These are phyloP conservation scores for Drosophila lutescens DNA, from an alignment of 2,888 invertebrate species.

Conservation along the genomic window DNA sequence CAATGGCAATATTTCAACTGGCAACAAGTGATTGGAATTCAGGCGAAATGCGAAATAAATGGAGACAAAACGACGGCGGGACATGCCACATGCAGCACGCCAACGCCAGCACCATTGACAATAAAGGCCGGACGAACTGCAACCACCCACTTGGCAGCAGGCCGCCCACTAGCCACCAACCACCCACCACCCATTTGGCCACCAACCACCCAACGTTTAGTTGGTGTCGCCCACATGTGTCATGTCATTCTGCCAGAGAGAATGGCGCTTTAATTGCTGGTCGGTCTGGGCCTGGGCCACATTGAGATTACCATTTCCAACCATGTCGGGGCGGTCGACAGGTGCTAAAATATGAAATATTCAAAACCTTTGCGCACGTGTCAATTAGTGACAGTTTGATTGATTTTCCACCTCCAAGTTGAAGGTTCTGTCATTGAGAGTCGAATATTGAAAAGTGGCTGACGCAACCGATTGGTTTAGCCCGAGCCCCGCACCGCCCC, in stretches of 20 bases:
- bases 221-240: constrained; percentile 44
- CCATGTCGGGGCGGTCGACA: constrained; percentile 34
- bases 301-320: constrained; percentile 10
- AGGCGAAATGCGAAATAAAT: constrained; percentile 46
- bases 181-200: constrained; percentile 1
- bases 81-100: constrained; percentile 51
- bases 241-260: constrained; percentile 37
- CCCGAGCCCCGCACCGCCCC: too few species aligned
- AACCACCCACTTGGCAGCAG: constrained; percentile 1
- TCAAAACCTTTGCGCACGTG: constrained; percentile 50
- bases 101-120: constrained; percentile 19
- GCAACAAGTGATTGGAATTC: constrained; percentile 59
- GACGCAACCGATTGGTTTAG: constrained; percentile 25
- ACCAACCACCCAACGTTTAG: constrained; percentile 32
- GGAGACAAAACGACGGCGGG: constrained; percentile 48
- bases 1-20: constrained; percentile 20
- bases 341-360: constrained; percentile 64
- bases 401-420: constrained; percentile 54
- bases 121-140: constrained; percentile 23
- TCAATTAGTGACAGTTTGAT: constrained; percentile 54
- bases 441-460: constrained; percentile 38
- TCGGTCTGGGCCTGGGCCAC: constrained; percentile 9
- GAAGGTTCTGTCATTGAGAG: constrained; percentile 47
- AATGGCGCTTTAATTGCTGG: constrained; percentile 46
- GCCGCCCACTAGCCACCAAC: background rate